Evolutionary conservation across 2,113 vertebrate species (phyloP).

Genomic region (Coptodon bakossiorum): DNA sequence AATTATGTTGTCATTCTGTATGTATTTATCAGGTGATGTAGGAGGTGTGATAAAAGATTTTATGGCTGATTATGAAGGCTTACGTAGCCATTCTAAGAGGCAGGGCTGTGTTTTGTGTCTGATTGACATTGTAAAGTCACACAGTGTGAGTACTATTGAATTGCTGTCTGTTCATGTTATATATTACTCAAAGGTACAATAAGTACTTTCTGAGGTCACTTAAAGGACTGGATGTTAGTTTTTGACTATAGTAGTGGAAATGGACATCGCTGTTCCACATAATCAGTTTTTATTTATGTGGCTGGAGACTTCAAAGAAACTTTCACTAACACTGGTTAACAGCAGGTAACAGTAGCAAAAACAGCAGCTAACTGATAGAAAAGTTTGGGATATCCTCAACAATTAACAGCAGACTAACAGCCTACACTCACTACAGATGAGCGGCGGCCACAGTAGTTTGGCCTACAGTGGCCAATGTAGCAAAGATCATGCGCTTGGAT

Average conservation of each 20-base stretch:
- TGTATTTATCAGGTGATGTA: conserved; percentile 38
- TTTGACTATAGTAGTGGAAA: not conserved
- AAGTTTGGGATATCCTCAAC: not conserved
- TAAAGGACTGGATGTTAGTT: not conserved
- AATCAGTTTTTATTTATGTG: not conserved
- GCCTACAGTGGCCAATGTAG: not conserved
- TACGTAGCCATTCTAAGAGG: conserved; percentile 10
- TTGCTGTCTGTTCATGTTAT: not conserved
- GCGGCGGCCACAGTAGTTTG: not conserved
- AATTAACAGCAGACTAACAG: not conserved
- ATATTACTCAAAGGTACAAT: not conserved
- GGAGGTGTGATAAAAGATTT: conserved; percentile 48
- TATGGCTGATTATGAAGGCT: conserved; percentile 47
- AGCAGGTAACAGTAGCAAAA: not conserved
- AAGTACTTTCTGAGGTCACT: not conserved
- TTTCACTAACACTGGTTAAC: not conserved
- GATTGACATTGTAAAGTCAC: conserved; percentile 35
- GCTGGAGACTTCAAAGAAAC: not conserved
- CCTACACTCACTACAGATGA: not conserved
- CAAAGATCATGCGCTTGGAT: not conserved
- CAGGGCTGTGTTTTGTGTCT: conserved; percentile 15
- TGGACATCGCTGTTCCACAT: not conserved
- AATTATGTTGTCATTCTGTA: conserved; percentile 29
- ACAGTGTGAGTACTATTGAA: conserved; percentile 13
- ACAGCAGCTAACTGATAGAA: not conserved